A percentile compares a stretch with the other conserved stretches of the same genome.
These are phyloP conservation scores for Valencia hispanica DNA, from an alignment of 2,797 vertebrate genomes.

Conservation along the genomic window DNA sequence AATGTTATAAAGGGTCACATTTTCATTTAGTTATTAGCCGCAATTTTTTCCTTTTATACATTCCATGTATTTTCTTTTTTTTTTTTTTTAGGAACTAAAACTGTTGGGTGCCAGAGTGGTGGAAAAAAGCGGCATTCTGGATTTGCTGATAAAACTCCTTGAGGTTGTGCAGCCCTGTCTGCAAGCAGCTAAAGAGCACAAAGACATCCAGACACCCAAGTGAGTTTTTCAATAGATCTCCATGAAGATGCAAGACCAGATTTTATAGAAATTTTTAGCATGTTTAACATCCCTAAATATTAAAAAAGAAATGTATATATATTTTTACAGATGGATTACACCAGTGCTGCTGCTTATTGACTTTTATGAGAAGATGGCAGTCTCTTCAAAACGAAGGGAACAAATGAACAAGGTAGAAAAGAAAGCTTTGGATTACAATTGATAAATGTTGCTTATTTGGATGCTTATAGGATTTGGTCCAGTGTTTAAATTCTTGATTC, in stretches of 20 bases:
- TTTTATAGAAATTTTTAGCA: neutral
- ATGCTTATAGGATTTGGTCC: neutral
- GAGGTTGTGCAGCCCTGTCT: conserved; percentile 96
- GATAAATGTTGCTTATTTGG: neutral
- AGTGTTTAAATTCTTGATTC: neutral
- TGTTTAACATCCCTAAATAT: conserved; percentile 4
- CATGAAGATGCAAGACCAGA: neutral
- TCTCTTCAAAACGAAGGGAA: conserved; percentile 92
- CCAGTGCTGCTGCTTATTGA: conserved; percentile 94
- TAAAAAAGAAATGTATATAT: neutral
- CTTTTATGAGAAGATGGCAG: conserved; percentile 96
- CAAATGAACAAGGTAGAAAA: conserved; percentile 93
- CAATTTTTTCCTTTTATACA: neutral
- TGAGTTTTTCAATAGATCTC: conserved; percentile 73
- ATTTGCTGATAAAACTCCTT: conserved; percentile 93
- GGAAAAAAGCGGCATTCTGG: conserved; percentile 92
- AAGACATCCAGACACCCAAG: conserved; percentile 97
- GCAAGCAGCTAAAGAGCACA: conserved; percentile 95
- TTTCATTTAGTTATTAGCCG: neutral
- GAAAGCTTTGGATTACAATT: neutral
- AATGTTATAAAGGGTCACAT: conserved; percentile 6
- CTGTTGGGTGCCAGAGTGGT: conserved; percentile 91
- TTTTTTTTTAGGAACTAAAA: conserved; percentile 86
- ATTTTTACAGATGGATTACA: conserved; percentile 90
- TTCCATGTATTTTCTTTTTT: neutral